Evolutionary conservation across 2,113 vertebrate species (phyloP).

Genomic region (Regulus satrapa): DNA sequence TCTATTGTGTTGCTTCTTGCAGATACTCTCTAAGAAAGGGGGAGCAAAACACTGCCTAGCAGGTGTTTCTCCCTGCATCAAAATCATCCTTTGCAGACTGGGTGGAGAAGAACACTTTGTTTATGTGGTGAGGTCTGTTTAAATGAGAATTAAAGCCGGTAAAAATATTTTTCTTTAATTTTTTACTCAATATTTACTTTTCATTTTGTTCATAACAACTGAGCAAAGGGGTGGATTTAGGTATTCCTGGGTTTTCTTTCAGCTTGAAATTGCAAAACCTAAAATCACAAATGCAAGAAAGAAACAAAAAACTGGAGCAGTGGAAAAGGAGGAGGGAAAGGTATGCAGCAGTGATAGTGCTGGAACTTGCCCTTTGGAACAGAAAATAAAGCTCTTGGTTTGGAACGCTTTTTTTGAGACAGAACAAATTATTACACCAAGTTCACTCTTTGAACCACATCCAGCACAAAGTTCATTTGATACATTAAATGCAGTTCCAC

Average conservation of each 20-base stretch:
- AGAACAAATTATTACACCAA: constrained; percentile 21
- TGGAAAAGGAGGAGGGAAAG: neutral
- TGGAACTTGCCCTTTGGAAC: constrained; percentile 34
- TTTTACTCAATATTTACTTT: neutral
- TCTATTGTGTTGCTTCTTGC: neutral
- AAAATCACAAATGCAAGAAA: rapidly evolving
- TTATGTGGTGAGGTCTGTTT: neutral
- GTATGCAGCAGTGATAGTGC: neutral
- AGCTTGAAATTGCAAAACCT: neutral
- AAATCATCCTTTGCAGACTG: neutral
- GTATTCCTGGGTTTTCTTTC: neutral
- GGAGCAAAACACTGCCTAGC: neutral
- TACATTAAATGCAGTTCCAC: neutral
- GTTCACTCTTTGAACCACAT: neutral
- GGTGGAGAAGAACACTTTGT: neutral
- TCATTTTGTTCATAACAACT: neutral
- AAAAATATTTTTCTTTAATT: neutral
- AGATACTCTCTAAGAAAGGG: neutral
- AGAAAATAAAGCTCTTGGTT: neutral
- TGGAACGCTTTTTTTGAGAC: neutral
- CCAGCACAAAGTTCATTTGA: constrained; percentile 34
- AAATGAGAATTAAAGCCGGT: neutral
- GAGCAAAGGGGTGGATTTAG: neutral
- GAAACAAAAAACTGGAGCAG: neutral
- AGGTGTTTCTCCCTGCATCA: neutral